Base-by-base conservation (phyloP, 1,140 invertebrate species). In the Drosophila tristis region DNA sequence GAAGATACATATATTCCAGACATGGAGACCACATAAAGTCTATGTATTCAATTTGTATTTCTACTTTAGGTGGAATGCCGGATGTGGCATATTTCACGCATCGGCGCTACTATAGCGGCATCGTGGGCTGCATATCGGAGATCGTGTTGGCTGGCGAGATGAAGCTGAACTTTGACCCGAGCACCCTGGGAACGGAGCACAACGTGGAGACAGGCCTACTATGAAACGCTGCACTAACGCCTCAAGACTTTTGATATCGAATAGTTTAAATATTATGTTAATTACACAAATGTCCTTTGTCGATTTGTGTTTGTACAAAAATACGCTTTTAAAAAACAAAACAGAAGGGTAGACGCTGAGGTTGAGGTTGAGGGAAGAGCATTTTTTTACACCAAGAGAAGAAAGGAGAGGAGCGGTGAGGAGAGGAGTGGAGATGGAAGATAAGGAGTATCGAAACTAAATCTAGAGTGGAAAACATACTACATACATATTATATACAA, bases 41-140 rank as follows among this genome's bases (percentile, higher is more conserved):
- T 4, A 35, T 29, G 20, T 9, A 4, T 9, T 3, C 3, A 25
- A 47, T 35, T 2, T 2, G 0, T n/a, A 0, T 5, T 49, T 50
- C 0, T 9, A 2, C 93, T 95, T 15, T 29, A 92, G 96, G 96
- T 79, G 96, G 96, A n/a, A 95, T 96, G 91, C 94, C 96, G 54
- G 94, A 96, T 73, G 93, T 95, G 63, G 93, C 93, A 29, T 94
- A 95, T 71, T 93, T 93, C 60, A 96, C 96, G 26, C 93, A 94
- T 35, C 93, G 94, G 61, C 93, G 94, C 77, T 97, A 96, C 92
- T 92, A 92, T n/a, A 94, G 93, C 67, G 96, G 96, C 35, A 95
- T 97, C 72, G 93, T 94, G 39, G 97, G 97, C 25, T 97, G 97
- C 92, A 94, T 97, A 82, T 95, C 95, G 44, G 96, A 97, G 91